A percentile compares a stretch with the other conserved stretches of the same genome.
Conservation (phyloP, 2,888 invertebrate genomes). For the Dryobota labecula region DNA sequence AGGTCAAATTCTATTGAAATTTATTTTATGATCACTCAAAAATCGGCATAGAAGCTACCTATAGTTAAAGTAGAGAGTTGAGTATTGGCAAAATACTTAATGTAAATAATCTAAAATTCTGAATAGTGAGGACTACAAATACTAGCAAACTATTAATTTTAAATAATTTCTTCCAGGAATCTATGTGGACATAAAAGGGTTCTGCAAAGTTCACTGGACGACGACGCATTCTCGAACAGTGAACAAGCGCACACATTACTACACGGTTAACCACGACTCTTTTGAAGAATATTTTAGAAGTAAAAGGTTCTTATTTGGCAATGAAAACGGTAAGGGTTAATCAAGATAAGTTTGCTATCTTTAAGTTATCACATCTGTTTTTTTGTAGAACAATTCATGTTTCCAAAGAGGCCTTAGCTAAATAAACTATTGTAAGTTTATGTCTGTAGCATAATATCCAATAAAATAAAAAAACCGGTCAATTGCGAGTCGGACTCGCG, state of each 20-base stretch:
- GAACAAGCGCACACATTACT: constrained; percentile 70
- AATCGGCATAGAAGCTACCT: not conserved
- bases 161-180: constrained; percentile 81
- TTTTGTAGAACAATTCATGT: not conserved
- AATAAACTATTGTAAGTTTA: not conserved
- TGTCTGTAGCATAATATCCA: not conserved
- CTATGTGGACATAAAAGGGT: constrained; percentile 87
- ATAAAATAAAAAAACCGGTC: too few relatives aligned
- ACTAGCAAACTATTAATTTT: not conserved
- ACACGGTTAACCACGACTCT: constrained; percentile 82
- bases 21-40: not conserved
- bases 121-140: not conserved
- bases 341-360: not conserved
- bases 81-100: not conserved
- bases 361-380: not conserved
- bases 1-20: not conserved
- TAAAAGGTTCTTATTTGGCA: constrained; percentile 85
- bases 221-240: constrained; percentile 71
- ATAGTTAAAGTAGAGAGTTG: not conserved
- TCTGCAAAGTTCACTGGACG: constrained; percentile 89
- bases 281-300: constrained; percentile 88
- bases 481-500: too few relatives aligned
- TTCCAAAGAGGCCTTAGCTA: too few relatives aligned
- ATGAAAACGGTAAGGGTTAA: constrained; percentile 79
- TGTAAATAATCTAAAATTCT: not conserved